Evolutionary conservation across 2,888 invertebrate genomes (phyloP).

Genomic region (Hirudinaria manillensis): DNA sequence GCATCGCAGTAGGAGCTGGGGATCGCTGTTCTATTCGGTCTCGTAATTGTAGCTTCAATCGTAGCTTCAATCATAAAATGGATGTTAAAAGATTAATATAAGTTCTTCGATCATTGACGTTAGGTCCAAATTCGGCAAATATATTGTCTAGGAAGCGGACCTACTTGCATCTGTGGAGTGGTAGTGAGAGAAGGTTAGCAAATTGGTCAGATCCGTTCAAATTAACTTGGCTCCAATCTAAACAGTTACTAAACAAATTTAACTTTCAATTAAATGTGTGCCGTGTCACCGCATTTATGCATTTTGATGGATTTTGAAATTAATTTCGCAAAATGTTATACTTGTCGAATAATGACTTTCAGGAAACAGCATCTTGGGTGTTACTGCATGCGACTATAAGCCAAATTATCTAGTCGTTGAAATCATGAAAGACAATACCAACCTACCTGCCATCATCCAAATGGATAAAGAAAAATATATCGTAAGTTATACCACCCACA

Average conservation of each 20-base stretch:
- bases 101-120: neutral
- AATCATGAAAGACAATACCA: constrained; percentile 15
- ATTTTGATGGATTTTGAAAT: no score
- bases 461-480: neutral
- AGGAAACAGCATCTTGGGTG: constrained; percentile 11
- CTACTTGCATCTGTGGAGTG: constrained; percentile 1
- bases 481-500: neutral
- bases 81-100: no score
- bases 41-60: no score
- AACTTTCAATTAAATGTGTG: neutral
- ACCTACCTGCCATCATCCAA: neutral
- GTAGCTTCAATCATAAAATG: no score
- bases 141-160: neutral
- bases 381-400: neutral
- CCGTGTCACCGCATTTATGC: no score
- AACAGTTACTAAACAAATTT: neutral
- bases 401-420: neutral
- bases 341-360: no score
- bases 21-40: no score
- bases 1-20: no score
- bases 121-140: neutral
- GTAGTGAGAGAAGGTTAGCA: neutral
- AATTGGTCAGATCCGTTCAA: neutral
- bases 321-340: no score
- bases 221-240: neutral